Base-by-base conservation (phyloP, 92 coral and sea anemone genomes). In the Phymanthus crucifer region DNA sequence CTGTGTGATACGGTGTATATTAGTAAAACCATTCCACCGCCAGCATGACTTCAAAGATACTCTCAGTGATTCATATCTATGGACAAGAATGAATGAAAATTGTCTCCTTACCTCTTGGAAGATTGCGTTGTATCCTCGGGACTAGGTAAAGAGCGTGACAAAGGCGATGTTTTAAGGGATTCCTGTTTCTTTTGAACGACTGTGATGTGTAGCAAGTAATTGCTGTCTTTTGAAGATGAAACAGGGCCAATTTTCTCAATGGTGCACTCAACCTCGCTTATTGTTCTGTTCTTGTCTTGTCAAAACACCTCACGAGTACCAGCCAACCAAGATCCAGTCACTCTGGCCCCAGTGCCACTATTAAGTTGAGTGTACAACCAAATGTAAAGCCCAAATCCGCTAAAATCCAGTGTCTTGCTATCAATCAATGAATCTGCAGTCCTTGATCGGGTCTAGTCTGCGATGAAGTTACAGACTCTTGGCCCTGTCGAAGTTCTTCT, bases 401-500 rank as follows among this genome's bases (percentile, higher is more conserved):
- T 76, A 23, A 76, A 56, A 54, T 73, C 40, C 32, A 74, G 36
- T 24, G 64, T 54, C 33, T 13, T 24, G 23, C 47, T 76, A 76
- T 76, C 80, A 56, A 35, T 56, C 34, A 38, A 54, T 54, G 32
- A 54, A 76, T 76, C 80, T 52, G 66, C 21, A 40, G 35, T 52
- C 52, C 50, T 57, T 76, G 80, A 76, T 76, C 80, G 21, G 27
- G 70, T 66, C 66, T 52, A 76, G 80, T 76, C 80, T 57, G 47
- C 19, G 80, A 29, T 76, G 80, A 76, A 76, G 80, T 33, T 50
- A 34, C 36, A 54, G 80, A 76, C 80, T 76, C 80, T 21, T 76
- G 70, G 64, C 70, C 80, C 37, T 73, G 29, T 36, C 14, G 9
- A 31, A 3, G 46, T 76, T 76, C 68, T 61, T 34, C 33, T 61